phyloP scores from a whole-genome alignment of 2,113 vertebrate species.

The Rhinoderma darwinii region DNA sequence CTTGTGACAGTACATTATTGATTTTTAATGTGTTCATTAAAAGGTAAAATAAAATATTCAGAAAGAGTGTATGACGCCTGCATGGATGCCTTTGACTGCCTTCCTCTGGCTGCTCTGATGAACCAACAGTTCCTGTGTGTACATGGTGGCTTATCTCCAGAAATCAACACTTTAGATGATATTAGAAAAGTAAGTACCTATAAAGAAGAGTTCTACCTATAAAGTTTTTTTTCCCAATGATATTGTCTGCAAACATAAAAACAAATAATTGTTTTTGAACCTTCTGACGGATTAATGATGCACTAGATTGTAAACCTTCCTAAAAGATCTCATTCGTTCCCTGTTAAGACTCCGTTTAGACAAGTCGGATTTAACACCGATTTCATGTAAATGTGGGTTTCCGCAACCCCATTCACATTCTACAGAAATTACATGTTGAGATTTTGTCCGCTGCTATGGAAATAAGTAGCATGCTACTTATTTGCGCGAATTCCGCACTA shows the following conservation, averaged over 20 bases:
- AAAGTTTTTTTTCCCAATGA: neutral
- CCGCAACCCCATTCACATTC: too few species aligned
- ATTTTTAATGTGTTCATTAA: slow-evolving; percentile 29
- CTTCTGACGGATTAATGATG: too few species aligned
- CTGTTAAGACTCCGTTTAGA: too few species aligned
- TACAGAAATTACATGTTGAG: too few species aligned
- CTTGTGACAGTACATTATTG: slow-evolving; percentile 40
- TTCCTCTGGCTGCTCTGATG: slow-evolving; percentile 97
- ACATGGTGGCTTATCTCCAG: slow-evolving; percentile 95
- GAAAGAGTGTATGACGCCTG: slow-evolving; percentile 96
- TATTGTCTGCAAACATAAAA: neutral
- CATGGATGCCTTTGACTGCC: slow-evolving; percentile 99
- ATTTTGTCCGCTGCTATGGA: too few species aligned
- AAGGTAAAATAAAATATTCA: slow-evolving; percentile 99
- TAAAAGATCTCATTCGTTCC: too few species aligned
- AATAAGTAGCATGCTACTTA: too few species aligned
- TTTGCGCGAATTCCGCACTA: too few species aligned
- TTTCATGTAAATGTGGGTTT: too few species aligned
- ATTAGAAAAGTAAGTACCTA: slow-evolving; percentile 95
- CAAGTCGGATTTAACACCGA: too few species aligned
- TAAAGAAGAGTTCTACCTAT: neutral
- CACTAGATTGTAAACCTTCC: too few species aligned
- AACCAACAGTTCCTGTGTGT: slow-evolving; percentile 99
- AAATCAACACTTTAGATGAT: slow-evolving; percentile 98
- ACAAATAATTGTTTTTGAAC: too few species aligned